Evolutionary conservation across 2,888 invertebrate genomes (phyloP).

Genomic region (Calameuta pallipes): DNA sequence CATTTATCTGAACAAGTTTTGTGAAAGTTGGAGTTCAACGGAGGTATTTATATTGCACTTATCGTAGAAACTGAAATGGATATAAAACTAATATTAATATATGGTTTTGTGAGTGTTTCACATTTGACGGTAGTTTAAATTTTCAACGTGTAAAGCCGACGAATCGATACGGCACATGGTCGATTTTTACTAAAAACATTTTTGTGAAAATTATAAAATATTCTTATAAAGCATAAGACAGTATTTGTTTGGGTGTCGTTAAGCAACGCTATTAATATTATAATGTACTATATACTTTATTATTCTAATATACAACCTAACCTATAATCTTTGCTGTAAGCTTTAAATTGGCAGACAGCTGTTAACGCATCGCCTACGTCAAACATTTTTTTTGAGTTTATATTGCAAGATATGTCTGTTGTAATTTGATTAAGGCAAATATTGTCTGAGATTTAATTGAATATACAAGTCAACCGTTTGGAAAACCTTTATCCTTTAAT

Average conservation of each 20-base stretch:
- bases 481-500: not conserved
- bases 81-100: not conserved
- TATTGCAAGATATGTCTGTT: not conserved
- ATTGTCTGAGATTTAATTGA: not conserved
- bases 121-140: not conserved
- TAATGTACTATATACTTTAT: not conserved
- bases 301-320: not conserved
- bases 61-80: not conserved
- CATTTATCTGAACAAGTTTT: not conserved
- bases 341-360: not conserved
- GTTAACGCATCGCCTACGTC: not conserved
- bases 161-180: constrained; percentile 46
- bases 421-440: not conserved
- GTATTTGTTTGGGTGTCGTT: not conserved
- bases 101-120: not conserved
- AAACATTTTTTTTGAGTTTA: not conserved
- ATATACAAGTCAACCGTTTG: not conserved
- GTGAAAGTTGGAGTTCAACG: not conserved
- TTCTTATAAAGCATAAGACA: not conserved
- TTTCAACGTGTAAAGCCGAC: constrained; percentile 1
- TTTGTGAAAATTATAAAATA: not conserved
- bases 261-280: not conserved
- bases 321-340: not conserved
- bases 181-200: not conserved
- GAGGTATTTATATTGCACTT: not conserved